Conservation (phyloP, 2,888 invertebrate species). For the Agrotis clavis region DNA sequence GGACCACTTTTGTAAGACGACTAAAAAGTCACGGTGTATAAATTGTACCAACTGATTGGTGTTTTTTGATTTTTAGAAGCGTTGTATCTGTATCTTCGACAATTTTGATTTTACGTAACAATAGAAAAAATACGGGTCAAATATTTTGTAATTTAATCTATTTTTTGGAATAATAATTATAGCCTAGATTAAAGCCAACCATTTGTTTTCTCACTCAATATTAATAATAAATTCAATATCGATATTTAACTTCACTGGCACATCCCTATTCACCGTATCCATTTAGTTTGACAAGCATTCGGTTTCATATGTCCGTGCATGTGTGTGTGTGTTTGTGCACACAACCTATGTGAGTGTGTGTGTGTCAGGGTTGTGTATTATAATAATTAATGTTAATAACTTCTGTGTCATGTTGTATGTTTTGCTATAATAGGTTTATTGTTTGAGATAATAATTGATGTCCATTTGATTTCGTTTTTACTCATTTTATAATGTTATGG, state of each 20-base stretch:
- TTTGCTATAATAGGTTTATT: slow-evolving; percentile 25
- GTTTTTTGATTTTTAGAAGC: no score
- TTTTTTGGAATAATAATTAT: no score
- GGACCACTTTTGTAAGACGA: no score
- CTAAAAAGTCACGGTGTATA: no score
- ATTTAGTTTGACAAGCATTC: slow-evolving; percentile 91
- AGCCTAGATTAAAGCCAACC: no score
- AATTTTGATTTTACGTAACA: no score
- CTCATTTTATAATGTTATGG: no score
- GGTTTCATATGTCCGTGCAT: slow-evolving; percentile 85
- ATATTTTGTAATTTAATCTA: no score
- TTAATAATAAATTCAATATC: slow-evolving; percentile 24
- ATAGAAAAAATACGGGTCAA: no score
- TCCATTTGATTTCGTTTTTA: slow-evolving; percentile 4
- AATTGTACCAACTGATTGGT: no score
- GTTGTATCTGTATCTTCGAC: no score
- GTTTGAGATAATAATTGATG: not conserved
- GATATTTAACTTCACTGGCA: slow-evolving; percentile 15
- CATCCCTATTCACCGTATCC: slow-evolving; percentile 85
- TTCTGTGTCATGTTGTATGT: slow-evolving; percentile 25
- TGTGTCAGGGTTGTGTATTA: slow-evolving; percentile 72
- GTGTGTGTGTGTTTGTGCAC: slow-evolving; percentile 68
- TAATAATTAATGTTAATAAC: slow-evolving; percentile 63
- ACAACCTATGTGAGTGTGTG: slow-evolving; percentile 55
- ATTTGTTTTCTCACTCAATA: not conserved